Evolutionary conservation across 92 coral and sea anemone species (phyloP).

Genomic region (Diadumene lineata): DNA sequence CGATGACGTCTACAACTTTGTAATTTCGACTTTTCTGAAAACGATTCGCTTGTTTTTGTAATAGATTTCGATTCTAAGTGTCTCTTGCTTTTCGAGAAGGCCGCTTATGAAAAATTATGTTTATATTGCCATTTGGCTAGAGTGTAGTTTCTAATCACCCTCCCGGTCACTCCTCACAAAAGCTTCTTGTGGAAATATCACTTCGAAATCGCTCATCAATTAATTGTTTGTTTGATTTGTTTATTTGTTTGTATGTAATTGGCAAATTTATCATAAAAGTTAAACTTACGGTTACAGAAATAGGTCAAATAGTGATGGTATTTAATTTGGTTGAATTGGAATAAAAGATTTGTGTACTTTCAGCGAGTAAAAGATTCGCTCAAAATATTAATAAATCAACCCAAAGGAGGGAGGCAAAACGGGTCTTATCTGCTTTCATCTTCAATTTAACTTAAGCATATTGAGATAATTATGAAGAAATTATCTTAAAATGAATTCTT

Average conservation of each 20-base stretch:
- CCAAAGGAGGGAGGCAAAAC: background rate
- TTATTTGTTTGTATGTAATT: background rate
- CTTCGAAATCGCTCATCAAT: background rate
- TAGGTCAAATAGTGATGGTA: background rate
- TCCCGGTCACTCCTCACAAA: background rate
- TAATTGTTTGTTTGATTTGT: background rate
- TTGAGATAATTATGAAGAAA: background rate
- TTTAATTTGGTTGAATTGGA: background rate
- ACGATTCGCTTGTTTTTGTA: no score
- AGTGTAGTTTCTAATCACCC: no score
- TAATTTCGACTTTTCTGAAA: no score
- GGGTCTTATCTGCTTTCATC: slow-evolving; percentile 5
- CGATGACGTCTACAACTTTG: no score
- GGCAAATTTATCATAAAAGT: no score
- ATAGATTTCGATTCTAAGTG: no score
- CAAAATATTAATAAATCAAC: background rate
- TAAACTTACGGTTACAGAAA: background rate
- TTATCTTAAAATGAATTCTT: slow-evolving; percentile 1
- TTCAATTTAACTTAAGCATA: slow-evolving; percentile 1
- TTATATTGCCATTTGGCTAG: no score
- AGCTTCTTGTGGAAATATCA: background rate
- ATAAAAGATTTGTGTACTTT: no score
- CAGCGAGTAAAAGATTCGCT: background rate
- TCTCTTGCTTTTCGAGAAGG: no score
- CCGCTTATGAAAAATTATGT: no score